These are phyloP conservation scores for Clarias macrocephalus DNA, from an alignment of 2,113 vertebrate species.

Conservation along the genomic window DNA sequence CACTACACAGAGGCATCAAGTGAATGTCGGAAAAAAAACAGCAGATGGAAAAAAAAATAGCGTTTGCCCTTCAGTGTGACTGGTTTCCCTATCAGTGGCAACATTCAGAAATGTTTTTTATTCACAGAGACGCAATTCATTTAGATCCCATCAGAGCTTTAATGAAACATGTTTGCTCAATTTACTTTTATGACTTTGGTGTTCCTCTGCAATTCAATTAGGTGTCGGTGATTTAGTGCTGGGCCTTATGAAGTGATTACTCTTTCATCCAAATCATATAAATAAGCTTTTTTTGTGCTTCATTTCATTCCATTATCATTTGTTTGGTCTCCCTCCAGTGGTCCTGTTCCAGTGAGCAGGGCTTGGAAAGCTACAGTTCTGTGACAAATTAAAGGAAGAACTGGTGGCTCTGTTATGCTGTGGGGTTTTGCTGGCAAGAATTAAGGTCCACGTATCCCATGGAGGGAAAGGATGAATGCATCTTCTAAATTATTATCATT, in stretches of 20 bases:
- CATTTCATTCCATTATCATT: slow-evolving; percentile 46
- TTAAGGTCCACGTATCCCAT: background rate
- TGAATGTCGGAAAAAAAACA: background rate
- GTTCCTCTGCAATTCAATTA: slow-evolving; percentile 36
- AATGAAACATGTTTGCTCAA: slow-evolving; percentile 48
- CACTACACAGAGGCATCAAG: background rate
- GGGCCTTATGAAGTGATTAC: slow-evolving; percentile 40
- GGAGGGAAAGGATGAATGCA: background rate
- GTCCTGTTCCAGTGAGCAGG: background rate
- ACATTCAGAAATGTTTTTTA: slow-evolving; percentile 20
- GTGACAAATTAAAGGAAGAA: background rate
- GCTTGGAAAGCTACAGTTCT: background rate
- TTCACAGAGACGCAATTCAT: slow-evolving; percentile 5
- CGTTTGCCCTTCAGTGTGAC: slow-evolving; percentile 22
- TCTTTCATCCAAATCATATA: slow-evolving; percentile 30
- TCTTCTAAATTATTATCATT: background rate
- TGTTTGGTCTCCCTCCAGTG: slow-evolving; percentile 36
- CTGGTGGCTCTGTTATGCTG: background rate
- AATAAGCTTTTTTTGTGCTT: slow-evolving; percentile 44
- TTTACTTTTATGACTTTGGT: slow-evolving; percentile 47
- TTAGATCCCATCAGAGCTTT: slow-evolving; percentile 39
- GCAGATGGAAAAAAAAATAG: background rate
- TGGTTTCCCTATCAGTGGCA: slow-evolving; percentile 18
- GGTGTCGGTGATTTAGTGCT: slow-evolving; percentile 34
- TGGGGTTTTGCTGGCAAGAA: background rate